Conservation (phyloP, 2,888 invertebrate genomes). For the Pristionchus mayeri region DNA sequence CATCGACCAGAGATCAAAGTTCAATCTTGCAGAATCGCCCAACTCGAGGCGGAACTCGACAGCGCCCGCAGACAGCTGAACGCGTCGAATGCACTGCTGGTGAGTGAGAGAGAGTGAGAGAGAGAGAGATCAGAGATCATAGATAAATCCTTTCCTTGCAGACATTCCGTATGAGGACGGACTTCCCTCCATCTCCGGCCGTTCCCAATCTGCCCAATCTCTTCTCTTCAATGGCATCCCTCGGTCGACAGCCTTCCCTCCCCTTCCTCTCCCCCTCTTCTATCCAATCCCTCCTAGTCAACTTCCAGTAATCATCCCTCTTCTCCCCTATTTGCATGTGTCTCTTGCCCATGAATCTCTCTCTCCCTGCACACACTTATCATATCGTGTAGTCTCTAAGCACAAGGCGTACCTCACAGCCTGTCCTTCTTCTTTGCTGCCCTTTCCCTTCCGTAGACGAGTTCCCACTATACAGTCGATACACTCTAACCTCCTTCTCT, state of each 20-base stretch:
- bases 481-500: constrained; percentile 2
- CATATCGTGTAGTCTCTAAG: constrained; percentile 12
- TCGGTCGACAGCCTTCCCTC: not conserved
- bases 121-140: not conserved
- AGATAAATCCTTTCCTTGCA: not conserved
- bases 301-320: constrained; percentile 19
- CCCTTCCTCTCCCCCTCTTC: constrained; percentile 4
- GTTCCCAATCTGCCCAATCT: not conserved
- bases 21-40: constrained; percentile 11
- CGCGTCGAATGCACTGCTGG: not conserved
- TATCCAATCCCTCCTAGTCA: constrained; percentile 28
- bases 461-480: not conserved
- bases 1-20: not conserved
- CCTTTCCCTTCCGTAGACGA: constrained; percentile 5
- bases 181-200: not conserved
- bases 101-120: not conserved
- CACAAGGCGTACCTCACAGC: not conserved
- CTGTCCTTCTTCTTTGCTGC: not conserved
- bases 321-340: not conserved
- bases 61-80: not conserved
- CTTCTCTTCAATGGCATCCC: not conserved
- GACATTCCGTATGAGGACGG: not conserved
- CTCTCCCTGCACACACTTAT: not conserved
- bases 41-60: not conserved
- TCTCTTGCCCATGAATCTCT: constrained; percentile 28